Percentiles rank a stretch among this genome's conserved stretches.
These are phyloP conservation scores for Monomorium pharaonis DNA, from an alignment of 1,140 invertebrate genomes.

Conservation along the genomic window DNA sequence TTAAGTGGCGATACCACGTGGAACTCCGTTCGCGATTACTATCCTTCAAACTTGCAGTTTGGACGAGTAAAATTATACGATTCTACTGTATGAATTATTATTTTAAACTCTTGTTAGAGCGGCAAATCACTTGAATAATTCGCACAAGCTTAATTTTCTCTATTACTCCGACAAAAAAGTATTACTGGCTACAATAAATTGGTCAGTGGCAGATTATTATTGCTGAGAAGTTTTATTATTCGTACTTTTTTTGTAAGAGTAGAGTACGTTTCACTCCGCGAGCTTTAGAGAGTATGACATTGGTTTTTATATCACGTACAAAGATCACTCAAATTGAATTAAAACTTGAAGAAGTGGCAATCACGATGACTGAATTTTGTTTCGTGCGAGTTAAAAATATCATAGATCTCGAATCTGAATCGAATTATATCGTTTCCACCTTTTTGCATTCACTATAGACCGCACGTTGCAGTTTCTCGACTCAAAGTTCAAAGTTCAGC, in stretches of 20 bases:
- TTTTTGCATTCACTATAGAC: constrained; percentile 6
- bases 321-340: neutral
- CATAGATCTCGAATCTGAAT: neutral
- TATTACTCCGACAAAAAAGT: no score
- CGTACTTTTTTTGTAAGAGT: no score
- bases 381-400: neutral
- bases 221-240: no score
- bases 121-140: no score
- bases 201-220: no score
- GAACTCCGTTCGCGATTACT: neutral
- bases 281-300: no score
- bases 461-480: neutral
- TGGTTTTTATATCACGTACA: neutral
- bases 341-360: neutral
- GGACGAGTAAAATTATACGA: neutral
- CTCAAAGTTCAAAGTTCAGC: constrained; percentile 62
- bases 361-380: neutral
- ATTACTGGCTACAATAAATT: no score
- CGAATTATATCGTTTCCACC: neutral
- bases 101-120: no score
- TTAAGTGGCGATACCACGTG: constrained; percentile 31
- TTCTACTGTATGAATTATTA: no score
- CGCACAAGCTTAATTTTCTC: neutral
- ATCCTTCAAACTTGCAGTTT: neutral
- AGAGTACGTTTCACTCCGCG: no score